A percentile compares a stretch with the other conserved stretches of the same genome.
Conservation (phyloP, 92 coral and sea anemone species). For the Palythoa caribaeorum region DNA sequence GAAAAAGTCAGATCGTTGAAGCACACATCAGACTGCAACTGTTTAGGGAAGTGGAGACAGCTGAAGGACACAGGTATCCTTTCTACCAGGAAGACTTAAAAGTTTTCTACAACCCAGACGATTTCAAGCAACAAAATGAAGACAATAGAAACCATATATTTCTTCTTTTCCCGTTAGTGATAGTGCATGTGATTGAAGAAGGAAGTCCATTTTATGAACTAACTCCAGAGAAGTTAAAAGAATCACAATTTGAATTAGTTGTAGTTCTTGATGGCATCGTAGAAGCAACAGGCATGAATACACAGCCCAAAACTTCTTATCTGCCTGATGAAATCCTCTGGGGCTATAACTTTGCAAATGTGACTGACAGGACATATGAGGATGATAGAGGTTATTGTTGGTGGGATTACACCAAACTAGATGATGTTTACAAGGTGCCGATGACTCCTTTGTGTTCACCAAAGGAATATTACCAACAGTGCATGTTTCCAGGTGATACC, state of each 20-base stretch:
- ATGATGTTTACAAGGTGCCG: conserved; percentile 66
- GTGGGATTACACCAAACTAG: conserved; percentile 68
- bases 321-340: conserved; percentile 90
- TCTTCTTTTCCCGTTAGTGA: conserved; percentile 79
- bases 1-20: conserved; percentile 88
- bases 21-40: conserved; percentile 85
- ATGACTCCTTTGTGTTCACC: conserved; percentile 75
- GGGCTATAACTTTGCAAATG: conserved; percentile 86
- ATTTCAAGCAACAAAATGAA: conserved; percentile 37
- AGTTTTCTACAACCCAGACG: conserved; percentile 77
- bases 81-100: conserved; percentile 85
- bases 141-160: conserved; percentile 78
- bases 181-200: conserved; percentile 87
- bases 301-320: conserved; percentile 90
- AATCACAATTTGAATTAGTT: conserved; percentile 84
- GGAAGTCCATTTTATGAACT: conserved; percentile 85
- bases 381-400: conserved; percentile 63
- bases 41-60: conserved; percentile 66
- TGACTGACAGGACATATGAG: conserved; percentile 49
- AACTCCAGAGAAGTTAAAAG: conserved; percentile 72
- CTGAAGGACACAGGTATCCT: conserved; percentile 75
- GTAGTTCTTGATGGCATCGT: conserved; percentile 90
- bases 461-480: conserved; percentile 52
- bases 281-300: conserved; percentile 96
- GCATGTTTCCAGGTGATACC: background rate